Conservation (phyloP, 2,888 invertebrate species). For the Xestia xanthographa region DNA sequence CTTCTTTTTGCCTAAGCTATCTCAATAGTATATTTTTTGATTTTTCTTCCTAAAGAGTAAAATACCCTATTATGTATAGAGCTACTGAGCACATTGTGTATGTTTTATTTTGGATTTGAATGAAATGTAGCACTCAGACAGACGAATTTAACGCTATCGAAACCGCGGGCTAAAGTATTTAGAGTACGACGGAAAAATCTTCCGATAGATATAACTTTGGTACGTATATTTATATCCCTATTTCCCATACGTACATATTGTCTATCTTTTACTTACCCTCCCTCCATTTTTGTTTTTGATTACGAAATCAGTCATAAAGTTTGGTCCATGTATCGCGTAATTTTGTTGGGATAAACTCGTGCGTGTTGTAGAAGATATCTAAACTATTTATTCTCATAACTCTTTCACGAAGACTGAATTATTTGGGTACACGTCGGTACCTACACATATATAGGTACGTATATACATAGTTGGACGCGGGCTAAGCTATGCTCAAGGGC, state of each 20-base stretch:
- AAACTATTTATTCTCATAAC: constrained; percentile 44
- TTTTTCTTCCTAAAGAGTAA: too few relatives aligned
- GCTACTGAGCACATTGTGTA: not conserved
- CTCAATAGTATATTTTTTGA: too few relatives aligned
- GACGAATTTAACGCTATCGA: not conserved
- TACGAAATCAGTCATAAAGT: constrained; percentile 31
- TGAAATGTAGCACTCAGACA: not conserved
- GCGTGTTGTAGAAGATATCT: constrained; percentile 32
- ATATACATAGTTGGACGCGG: constrained; percentile 53
- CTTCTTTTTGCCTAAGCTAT: too few relatives aligned
- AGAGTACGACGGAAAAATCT: not conserved
- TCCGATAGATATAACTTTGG: not conserved
- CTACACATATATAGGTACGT: constrained; percentile 22
- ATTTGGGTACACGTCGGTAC: constrained; percentile 34
- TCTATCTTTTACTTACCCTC: constrained; percentile 17
- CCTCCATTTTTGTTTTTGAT: not conserved
- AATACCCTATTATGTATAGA: constrained; percentile 8
- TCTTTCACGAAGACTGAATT: constrained; percentile 48
- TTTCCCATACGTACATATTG: constrained; percentile 4
- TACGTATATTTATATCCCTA: not conserved
- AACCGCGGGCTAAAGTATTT: not conserved
- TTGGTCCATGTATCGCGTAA: constrained; percentile 6
- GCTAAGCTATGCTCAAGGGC: constrained; percentile 68
- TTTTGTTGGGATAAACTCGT: constrained; percentile 27
- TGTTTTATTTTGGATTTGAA: not conserved